A percentile compares a stretch with the other conserved stretches of the same genome.
Conservation (phyloP, 2,113 vertebrate genomes). For the Phaethon lepturus region DNA sequence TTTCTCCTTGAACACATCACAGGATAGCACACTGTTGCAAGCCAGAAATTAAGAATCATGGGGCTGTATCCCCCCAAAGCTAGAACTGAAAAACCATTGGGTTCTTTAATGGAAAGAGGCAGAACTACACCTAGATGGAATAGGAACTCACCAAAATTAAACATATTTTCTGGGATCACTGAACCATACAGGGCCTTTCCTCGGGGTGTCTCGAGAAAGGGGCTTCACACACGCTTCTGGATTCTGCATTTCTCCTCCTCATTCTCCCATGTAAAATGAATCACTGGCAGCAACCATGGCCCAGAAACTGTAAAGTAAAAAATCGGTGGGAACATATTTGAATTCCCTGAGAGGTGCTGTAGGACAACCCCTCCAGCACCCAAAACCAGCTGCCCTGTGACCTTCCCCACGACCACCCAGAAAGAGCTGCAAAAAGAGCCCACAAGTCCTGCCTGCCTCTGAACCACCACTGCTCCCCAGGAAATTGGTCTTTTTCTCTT, state of each 20-base stretch:
- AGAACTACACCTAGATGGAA: neutral
- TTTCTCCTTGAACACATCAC: neutral
- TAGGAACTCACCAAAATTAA: fast-evolving
- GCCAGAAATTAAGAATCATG: fast-evolving
- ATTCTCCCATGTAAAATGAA: neutral
- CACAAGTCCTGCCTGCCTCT: neutral
- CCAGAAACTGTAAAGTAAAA: neutral
- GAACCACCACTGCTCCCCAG: neutral
- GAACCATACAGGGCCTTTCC: neutral
- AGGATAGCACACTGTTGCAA: fast-evolving
- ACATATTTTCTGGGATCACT: fast-evolving
- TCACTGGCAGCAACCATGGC: neutral
- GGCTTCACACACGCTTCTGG: neutral
- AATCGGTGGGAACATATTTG: neutral
- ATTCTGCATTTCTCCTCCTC: conserved; percentile 10
- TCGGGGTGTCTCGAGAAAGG: neutral
- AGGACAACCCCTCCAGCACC: neutral
- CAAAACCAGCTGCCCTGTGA: neutral
- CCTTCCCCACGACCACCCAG: conserved; percentile 35
- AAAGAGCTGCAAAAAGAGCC: neutral
- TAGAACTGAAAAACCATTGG: neutral
- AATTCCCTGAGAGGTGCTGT: neutral
- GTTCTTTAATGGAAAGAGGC: neutral
- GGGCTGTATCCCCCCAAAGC: neutral
- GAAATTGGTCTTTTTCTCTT: neutral